Conservation (phyloP, 2,113 vertebrate species). For the Catharus minimus region DNA sequence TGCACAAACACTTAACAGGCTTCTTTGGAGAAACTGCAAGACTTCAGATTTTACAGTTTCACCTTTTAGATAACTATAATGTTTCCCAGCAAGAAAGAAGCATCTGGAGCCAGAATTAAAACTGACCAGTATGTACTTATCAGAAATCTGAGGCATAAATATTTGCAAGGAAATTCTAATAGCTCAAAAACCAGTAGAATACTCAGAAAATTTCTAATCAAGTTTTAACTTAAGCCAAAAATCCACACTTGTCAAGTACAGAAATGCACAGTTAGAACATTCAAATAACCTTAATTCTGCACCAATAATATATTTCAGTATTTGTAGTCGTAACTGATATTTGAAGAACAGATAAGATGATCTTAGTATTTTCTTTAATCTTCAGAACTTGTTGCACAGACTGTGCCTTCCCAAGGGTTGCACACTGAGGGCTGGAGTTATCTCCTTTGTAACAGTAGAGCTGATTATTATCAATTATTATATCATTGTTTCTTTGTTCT, state of each 20-base stretch:
- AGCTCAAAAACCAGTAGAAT: neutral
- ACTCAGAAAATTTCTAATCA: neutral
- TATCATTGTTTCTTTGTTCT: neutral
- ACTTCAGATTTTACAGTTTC: neutral
- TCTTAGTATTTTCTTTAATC: neutral
- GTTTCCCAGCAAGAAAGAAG: neutral
- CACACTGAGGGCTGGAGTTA: neutral
- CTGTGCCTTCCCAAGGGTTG: neutral
- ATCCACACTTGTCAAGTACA: neutral
- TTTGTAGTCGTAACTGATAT: neutral
- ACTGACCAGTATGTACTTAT: neutral
- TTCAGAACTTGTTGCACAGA: neutral
- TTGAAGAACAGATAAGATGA: neutral
- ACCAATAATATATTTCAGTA: neutral
- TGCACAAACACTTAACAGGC: neutral
- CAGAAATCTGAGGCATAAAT: neutral
- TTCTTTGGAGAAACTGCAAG: neutral
- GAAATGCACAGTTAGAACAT: neutral
- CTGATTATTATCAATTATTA: neutral
- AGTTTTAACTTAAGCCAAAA: neutral
- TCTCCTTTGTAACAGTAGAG: neutral
- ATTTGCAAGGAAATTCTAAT: neutral
- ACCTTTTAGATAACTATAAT: neutral
- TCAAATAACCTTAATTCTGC: neutral
- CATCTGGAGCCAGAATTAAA: neutral